Evolutionary conservation across 2,888 invertebrate species (phyloP).

Genomic region (Rhaphigaster nebulosa): DNA sequence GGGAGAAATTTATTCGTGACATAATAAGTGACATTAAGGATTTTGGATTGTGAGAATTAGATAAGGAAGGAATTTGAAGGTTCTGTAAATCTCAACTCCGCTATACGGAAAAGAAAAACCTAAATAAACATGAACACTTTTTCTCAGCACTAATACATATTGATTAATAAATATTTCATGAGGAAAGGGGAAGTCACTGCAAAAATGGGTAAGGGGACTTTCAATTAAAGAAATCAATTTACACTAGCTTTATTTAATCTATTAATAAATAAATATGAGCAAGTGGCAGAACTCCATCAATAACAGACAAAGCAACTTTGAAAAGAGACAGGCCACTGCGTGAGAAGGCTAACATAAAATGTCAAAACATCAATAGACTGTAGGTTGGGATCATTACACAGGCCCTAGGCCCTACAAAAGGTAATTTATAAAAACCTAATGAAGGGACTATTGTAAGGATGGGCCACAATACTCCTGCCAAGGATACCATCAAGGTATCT

Average conservation of each 20-base stretch:
- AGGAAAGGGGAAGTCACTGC: background rate
- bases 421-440: conserved; percentile 46
- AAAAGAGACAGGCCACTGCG: background rate
- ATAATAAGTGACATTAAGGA: too few species aligned
- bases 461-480: conserved; percentile 1
- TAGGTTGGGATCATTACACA: background rate
- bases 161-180: background rate
- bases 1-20: too few species aligned
- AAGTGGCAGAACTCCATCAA: background rate
- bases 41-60: too few species aligned
- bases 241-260: background rate
- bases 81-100: too few species aligned
- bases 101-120: too few species aligned
- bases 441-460: conserved; percentile 10
- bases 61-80: too few species aligned
- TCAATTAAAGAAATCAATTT: background rate
- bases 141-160: too few species aligned
- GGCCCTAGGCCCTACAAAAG: conserved; percentile 17
- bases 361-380: conserved; percentile 19
- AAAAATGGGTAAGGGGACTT: background rate
- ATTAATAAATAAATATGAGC: background rate
- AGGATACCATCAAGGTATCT: background rate
- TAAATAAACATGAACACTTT: too few species aligned
- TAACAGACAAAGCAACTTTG: background rate
- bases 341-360: background rate